Evolutionary conservation across 2,888 invertebrate species (phyloP).

Genomic region (Nebria salina): DNA sequence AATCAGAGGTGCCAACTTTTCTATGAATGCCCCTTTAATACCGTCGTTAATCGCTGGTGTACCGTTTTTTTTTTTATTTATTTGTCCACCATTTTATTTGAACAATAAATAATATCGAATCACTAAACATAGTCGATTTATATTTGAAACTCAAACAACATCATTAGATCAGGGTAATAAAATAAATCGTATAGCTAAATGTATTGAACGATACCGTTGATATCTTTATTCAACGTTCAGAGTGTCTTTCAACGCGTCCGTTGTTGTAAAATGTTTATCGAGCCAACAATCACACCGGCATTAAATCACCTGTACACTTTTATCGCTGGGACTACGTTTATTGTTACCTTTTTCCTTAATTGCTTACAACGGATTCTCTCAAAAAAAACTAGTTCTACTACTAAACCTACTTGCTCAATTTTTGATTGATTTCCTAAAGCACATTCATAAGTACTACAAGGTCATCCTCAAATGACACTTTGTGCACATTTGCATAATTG

Average conservation of each 20-base stretch:
- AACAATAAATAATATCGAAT: neutral
- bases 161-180: neutral
- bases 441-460: neutral
- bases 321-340: slow-evolving; percentile 60
- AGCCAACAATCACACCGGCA: slow-evolving; percentile 50
- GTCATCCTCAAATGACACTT: neutral
- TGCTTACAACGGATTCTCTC: slow-evolving; percentile 57
- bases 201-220: neutral
- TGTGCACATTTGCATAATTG: slow-evolving; percentile 25
- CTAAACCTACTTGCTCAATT: slow-evolving; percentile 36
- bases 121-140: neutral
- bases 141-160: neutral
- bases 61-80: neutral
- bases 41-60: neutral
- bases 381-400: slow-evolving; percentile 38
- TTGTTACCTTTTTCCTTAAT: slow-evolving; percentile 61
- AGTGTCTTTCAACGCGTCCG: neutral
- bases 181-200: neutral
- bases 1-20: slow-evolving; percentile 58
- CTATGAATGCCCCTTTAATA: slow-evolving; percentile 57
- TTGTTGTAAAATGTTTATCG: slow-evolving; percentile 40
- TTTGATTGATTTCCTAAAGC: neutral
- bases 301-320: slow-evolving; percentile 58
- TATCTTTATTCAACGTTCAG: neutral
- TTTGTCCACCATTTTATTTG: neutral